phyloP scores from a whole-genome alignment of 2,888 invertebrate species.

The Drosophila borborema region DNA sequence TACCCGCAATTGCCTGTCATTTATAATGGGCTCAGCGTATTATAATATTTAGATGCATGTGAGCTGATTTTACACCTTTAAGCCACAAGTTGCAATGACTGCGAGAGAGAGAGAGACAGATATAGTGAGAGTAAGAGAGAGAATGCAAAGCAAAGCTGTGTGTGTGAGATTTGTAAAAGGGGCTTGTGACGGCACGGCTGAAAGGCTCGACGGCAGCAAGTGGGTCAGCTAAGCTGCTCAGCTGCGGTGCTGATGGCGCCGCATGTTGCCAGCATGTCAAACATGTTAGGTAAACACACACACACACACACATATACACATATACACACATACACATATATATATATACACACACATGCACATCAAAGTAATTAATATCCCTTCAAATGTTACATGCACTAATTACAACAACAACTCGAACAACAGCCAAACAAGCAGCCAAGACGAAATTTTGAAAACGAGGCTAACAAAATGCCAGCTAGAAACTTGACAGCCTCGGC shows the following conservation, averaged over 20 bases:
- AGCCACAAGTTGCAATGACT: not conserved
- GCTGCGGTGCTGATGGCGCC: conserved; percentile 41
- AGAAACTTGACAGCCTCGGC: conserved; percentile 6
- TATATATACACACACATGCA: conserved; percentile 33
- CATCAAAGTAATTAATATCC: conserved; percentile 80
- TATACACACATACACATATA: conserved; percentile 14
- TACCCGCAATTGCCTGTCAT: not conserved
- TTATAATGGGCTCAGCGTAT: not conserved
- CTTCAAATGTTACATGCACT: conserved; percentile 78
- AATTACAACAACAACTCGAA: conserved; percentile 68
- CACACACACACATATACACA: conserved; percentile 7
- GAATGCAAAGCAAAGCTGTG: conserved; percentile 33
- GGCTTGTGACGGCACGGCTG: conserved; percentile 5
- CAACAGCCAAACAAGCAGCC: conserved; percentile 25
- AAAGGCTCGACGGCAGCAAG: conserved; percentile 41
- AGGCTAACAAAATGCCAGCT: conserved; percentile 27
- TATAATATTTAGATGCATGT: conserved; percentile 1
- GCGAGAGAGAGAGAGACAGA: not conserved
- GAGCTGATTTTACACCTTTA: conserved; percentile 1
- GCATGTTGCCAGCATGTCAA: conserved; percentile 60
- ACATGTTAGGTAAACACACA: conserved; percentile 50
- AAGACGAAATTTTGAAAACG: conserved; percentile 35
- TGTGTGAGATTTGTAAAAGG: conserved; percentile 35
- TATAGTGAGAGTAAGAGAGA: not conserved
- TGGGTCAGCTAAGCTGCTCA: conserved; percentile 57